Evolutionary conservation across 2,888 invertebrate genomes (phyloP), one percentile per base, ranked within the genome.

Genomic region (Girardia tigrina): DNA sequence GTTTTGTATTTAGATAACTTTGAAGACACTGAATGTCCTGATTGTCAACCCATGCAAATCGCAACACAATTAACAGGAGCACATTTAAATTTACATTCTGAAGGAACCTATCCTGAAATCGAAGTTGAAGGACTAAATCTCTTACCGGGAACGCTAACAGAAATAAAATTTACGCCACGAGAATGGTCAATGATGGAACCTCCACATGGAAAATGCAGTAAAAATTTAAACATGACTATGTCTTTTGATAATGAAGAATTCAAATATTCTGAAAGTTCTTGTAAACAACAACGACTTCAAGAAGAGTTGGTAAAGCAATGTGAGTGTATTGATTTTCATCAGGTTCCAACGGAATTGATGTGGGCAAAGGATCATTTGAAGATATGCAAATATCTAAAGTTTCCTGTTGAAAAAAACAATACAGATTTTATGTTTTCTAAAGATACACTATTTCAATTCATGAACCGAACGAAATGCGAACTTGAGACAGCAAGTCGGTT

Each of bases 101-200:
- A 75, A n/a, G 76, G 76, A 12, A 75, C 73, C n/a, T 75, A 77
- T 76, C 76, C 76, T 23, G 12, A 27, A 42, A 74, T 75, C 16
- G 42, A 76, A 16, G 42, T 76, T 23, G 74, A 76, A 26, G 76
- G 76, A 2, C 28, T 77, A 26, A 26, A 75, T 42, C 27, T 75
- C 1, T 20, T 42, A 74, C 76, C 76, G 28, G 76, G 76, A 23
- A 75, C 75, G 16, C 29, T 75, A 8, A 75, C 76, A 1, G 76
- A 75, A 28, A 77, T 75, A n/a, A 28, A 75, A 8, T 75, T 75
- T 29, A 76, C 28, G 16, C 29, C 76, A 23, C 28, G 75, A 23
- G 29, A 75, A 42, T 75, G 76, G 76, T 1, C 28, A 26, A 75
- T 75, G 76, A 27, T 76, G 29, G 75, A 75, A 29, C 76, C 76